Base-by-base conservation (phyloP, 2,113 vertebrate species). In the Lophura nycthemera region DNA sequence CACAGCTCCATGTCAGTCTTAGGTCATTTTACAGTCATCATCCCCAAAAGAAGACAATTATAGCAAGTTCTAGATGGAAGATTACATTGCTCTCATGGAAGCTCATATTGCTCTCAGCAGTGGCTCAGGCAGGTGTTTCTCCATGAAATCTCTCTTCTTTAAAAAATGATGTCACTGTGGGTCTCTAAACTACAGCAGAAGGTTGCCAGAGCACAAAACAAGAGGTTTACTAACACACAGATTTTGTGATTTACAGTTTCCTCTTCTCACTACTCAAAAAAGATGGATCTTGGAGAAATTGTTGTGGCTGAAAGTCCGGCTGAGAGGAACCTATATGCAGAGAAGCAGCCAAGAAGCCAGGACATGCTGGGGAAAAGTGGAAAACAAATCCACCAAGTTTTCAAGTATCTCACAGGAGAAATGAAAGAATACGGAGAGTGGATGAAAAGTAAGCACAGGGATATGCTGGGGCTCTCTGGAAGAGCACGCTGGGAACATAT, bases 371-470 rank as follows among this genome's bases (percentile, higher is more conserved):
- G 59, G 2, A 79, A 71, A 36, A 32, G 83, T 0, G 3, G 95
- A 86, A 95, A 87, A 13, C 54, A 70, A 61, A 30, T 98, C 65
- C 76, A 82, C 59, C 72, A 72, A 36, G 42, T 79, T 29, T 88
- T 98, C 0, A 66, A 90, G 6, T 97, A 97, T 66, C 84, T 98
- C 94, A 96, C 95, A 0, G 97, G 97, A 73, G 98, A 98, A 93
- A 98, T 98, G 98, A 98, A 98, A 70, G 96, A 96, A 25, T 98
- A 95, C 1, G 97, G 96, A 81, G 97, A 98, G 14, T 97, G 98
- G 64, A 94, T 98, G n/a, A 98, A 97, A 98, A 98, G 98, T 98
- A 97, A 96, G 70, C 18, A 72, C 20, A 29, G 10, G 9, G 8
- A 18, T 47, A 3, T n/a, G 6, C 32, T 59, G 43, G 15, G 36